Evolutionary conservation across 2,797 vertebrate species (phyloP).

Genomic region (Heliangelus exortis): DNA sequence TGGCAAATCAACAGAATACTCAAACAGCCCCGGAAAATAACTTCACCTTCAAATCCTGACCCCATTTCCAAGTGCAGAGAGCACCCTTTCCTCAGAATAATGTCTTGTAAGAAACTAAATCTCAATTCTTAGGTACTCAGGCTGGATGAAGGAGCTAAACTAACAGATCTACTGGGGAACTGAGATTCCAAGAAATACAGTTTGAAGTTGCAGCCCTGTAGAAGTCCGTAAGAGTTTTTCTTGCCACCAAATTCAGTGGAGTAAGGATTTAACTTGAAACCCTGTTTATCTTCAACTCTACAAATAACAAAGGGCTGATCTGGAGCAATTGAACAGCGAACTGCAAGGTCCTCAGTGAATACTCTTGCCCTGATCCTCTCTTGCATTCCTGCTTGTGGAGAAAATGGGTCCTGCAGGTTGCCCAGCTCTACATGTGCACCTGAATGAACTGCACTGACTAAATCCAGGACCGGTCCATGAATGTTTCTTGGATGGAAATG

Average conservation of each 20-base stretch:
- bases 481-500: neutral
- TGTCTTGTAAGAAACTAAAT: neutral
- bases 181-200: neutral
- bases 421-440: neutral
- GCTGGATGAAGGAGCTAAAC: neutral
- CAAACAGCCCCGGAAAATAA: slow-evolving; percentile 60
- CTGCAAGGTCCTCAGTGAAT: neutral
- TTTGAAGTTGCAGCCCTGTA: neutral
- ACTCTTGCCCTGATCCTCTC: neutral
- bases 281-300: neutral
- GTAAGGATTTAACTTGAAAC: neutral
- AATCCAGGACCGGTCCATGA: neutral
- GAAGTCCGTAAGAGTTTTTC: neutral
- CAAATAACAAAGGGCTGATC: neutral
- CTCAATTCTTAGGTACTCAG: neutral
- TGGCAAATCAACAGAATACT: slow-evolving; percentile 29
- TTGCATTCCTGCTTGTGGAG: neutral
- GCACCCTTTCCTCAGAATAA: slow-evolving; percentile 69
- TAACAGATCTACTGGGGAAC: neutral
- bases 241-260: neutral
- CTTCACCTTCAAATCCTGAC: slow-evolving; percentile 67
- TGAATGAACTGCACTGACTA: neutral
- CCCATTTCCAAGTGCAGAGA: slow-evolving; percentile 72
- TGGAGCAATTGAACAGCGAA: neutral
- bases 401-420: neutral